Evolutionary conservation across 2,888 invertebrate species (phyloP).

Genomic region (Callyntrura sp.): DNA sequence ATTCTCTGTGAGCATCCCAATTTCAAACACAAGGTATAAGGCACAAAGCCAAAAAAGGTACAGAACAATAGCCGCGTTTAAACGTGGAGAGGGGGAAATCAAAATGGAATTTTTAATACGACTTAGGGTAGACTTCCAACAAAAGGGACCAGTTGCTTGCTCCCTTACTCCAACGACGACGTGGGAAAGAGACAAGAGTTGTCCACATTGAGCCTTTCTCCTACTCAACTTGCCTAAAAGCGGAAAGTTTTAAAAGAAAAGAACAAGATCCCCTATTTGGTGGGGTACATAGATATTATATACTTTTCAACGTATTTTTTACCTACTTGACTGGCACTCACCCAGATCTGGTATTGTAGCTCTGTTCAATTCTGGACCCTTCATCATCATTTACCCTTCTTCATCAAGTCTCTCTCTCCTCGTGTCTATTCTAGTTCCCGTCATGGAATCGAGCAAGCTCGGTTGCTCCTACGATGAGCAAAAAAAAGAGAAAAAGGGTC

Average conservation of each 20-base stretch:
- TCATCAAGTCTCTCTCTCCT: not conserved
- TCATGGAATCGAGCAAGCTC: not conserved
- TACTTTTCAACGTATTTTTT: constrained; percentile 39
- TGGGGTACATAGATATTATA: not conserved
- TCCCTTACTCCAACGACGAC: constrained; percentile 19
- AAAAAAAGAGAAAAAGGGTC: constrained; percentile 12
- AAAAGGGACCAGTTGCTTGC: constrained; percentile 47
- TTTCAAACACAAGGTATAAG: constrained; percentile 8
- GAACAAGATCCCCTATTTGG: constrained; percentile 8
- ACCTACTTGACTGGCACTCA: constrained; percentile 16
- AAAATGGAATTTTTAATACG: constrained; percentile 40
- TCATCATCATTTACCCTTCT: constrained; percentile 33
- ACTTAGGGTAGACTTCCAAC: constrained; percentile 42
- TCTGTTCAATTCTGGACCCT: constrained; percentile 26
- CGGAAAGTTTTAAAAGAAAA: constrained; percentile 10
- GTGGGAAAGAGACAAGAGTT: constrained; percentile 69
- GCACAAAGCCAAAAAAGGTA: constrained; percentile 54
- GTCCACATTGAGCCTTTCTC: constrained; percentile 50
- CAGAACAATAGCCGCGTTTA: constrained; percentile 34
- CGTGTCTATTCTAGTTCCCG: not conserved
- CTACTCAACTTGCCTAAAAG: constrained; percentile 24
- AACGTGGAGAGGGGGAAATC: constrained; percentile 29
- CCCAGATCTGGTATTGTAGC: not conserved
- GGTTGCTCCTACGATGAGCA: not conserved
- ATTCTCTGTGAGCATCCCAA: constrained; percentile 7